Conservation (phyloP, 2,888 invertebrate species). For the Myopa tessellatipennis region DNA sequence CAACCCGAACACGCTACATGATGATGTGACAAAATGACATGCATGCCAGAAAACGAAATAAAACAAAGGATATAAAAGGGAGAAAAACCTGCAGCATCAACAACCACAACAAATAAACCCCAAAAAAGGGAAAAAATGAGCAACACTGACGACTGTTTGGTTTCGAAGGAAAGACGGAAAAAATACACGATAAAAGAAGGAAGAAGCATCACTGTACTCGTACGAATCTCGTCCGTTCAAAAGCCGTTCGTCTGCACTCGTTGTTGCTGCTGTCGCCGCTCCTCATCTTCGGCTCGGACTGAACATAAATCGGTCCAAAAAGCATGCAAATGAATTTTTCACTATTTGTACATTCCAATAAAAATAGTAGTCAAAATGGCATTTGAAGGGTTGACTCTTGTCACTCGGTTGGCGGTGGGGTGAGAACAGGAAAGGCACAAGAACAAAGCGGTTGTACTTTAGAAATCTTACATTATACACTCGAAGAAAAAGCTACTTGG, state of each 20-base stretch:
- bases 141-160: not conserved
- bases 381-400: too few relatives aligned
- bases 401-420: too few relatives aligned
- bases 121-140: too few relatives aligned
- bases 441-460: too few relatives aligned
- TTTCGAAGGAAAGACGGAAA: not conserved
- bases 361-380: not conserved
- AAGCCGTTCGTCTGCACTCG: too few relatives aligned
- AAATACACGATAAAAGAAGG: not conserved
- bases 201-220: not conserved
- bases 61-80: not conserved
- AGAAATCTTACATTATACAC: too few relatives aligned
- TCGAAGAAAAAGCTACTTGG: too few relatives aligned
- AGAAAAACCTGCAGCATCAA: not conserved
- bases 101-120: too few relatives aligned
- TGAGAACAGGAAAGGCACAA: too few relatives aligned
- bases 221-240: too few relatives aligned
- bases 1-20: not conserved
- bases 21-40: slow-evolving; percentile 28
- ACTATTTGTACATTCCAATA: not conserved
- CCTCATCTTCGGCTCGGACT: not conserved
- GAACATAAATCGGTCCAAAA: slow-evolving; percentile 9
- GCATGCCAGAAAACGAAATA: slow-evolving; percentile 4
- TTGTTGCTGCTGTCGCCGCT: not conserved
- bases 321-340: slow-evolving; percentile 28